A percentile compares a stretch with the other conserved stretches of the same genome.
Conservation (phyloP, 2,888 invertebrate genomes). For the Chymomyza procnemis region DNA sequence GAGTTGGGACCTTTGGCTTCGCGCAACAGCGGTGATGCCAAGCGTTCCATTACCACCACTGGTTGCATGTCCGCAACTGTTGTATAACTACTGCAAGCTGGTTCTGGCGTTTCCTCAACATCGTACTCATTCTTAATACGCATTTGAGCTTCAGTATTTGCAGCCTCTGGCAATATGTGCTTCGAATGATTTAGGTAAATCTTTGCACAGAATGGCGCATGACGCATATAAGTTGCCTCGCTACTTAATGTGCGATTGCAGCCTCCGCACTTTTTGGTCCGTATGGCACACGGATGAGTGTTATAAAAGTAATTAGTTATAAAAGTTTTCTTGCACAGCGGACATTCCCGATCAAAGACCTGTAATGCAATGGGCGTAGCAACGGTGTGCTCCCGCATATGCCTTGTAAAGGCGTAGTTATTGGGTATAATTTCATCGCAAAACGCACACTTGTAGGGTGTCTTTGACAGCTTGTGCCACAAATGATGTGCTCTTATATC, state of each 20-base stretch:
- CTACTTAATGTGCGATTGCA: constrained; percentile 67
- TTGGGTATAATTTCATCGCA: constrained; percentile 74
- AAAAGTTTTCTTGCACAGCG: constrained; percentile 73
- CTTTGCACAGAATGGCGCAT: constrained; percentile 71
- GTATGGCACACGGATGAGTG: constrained; percentile 76
- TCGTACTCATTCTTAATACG: constrained; percentile 72
- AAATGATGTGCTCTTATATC: constrained; percentile 79
- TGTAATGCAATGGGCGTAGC: constrained; percentile 50
- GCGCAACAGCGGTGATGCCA: constrained; percentile 63
- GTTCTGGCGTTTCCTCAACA: constrained; percentile 52
- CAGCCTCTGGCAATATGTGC: constrained; percentile 64
- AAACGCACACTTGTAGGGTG: constrained; percentile 79
- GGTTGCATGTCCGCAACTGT: constrained; percentile 60
- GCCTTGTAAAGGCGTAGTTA: constrained; percentile 71
- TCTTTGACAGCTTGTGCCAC: constrained; percentile 76
- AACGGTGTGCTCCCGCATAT: constrained; percentile 68
- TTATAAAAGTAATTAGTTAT: constrained; percentile 77
- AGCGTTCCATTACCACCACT: constrained; percentile 68
- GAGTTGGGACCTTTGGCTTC: constrained; percentile 34
- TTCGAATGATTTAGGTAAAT: constrained; percentile 67
- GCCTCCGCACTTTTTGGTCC: constrained; percentile 73
- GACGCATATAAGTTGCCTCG: constrained; percentile 68
- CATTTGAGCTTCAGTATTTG: constrained; percentile 58
- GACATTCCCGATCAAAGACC: constrained; percentile 75
- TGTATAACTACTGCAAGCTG: constrained; percentile 5